These are phyloP conservation scores for Heterohyrax brucei DNA, from an alignment of 2,797 vertebrate genomes.

Conservation along the genomic window DNA sequence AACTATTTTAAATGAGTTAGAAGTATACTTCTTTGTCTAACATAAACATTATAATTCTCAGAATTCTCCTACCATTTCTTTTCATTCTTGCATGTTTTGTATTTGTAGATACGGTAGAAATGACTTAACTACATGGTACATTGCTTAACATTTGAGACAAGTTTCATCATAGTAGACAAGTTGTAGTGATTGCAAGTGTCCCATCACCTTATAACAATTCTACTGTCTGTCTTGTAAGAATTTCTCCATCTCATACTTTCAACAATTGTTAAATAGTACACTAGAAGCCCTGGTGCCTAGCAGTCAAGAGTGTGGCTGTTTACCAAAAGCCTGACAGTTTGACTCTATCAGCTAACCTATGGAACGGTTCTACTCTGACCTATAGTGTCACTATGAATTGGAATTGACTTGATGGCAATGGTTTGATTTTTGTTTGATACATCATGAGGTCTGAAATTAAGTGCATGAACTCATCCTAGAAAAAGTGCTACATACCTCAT, in stretches of 20 bases:
- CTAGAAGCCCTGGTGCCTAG: too few relatives aligned
- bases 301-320: too few relatives aligned
- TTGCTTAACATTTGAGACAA: neutral
- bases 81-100: neutral
- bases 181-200: conserved; percentile 28
- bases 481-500: too few relatives aligned
- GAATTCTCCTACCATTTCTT: neutral
- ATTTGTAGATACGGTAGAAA: neutral
- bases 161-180: neutral
- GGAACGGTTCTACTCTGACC: too few relatives aligned
- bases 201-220: conserved; percentile 38
- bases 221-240: conserved; percentile 48
- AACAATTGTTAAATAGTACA: conserved; percentile 55
- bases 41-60: neutral
- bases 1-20: neutral
- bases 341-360: too few relatives aligned
- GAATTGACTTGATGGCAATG: too few relatives aligned
- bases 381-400: too few relatives aligned
- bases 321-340: too few relatives aligned
- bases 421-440: too few relatives aligned
- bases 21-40: neutral
- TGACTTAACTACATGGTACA: neutral
- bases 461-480: too few relatives aligned
- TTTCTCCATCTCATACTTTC: conserved; percentile 32
- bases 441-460: neutral